A percentile compares a stretch with the other conserved stretches of the same genome.
Evolutionary conservation across 2,797 vertebrate species (phyloP).

Genomic region (Threskiornis aethiopicus): DNA sequence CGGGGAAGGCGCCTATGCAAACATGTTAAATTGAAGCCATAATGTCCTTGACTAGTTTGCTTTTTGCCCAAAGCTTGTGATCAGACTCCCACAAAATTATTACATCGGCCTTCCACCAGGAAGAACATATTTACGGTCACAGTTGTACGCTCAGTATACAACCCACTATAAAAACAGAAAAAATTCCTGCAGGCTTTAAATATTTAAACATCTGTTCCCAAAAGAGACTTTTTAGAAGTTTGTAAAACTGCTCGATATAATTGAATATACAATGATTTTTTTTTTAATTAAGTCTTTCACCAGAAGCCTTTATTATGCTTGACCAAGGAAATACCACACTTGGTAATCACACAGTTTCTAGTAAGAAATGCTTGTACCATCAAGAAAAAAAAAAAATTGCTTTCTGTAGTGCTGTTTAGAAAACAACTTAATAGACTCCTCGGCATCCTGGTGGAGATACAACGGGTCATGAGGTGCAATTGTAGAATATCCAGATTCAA

Average conservation of each 20-base stretch:
- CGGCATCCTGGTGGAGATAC: neutral
- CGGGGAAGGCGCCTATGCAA: neutral
- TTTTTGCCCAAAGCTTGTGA: neutral
- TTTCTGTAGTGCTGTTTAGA: neutral
- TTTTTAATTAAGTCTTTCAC: neutral
- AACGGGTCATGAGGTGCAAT: accelerated
- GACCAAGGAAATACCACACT: neutral
- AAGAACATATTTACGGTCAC: neutral
- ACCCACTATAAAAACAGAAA: neutral
- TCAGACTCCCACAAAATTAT: constrained; percentile 29
- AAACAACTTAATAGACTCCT: neutral
- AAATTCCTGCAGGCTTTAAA: neutral
- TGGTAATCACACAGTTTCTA: neutral
- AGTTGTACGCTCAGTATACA: neutral
- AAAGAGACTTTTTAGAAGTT: neutral
- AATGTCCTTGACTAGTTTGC: neutral
- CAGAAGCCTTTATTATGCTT: neutral
- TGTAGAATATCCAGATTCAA: neutral
- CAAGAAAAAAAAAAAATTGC: neutral
- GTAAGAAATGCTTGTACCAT: neutral
- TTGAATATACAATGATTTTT: neutral
- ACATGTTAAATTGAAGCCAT: neutral
- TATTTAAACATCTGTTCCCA: neutral
- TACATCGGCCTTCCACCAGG: neutral
- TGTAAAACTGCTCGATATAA: neutral